phyloP scores from a whole-genome alignment of 2,888 invertebrate genomes.

The Apamea monoglypha region DNA sequence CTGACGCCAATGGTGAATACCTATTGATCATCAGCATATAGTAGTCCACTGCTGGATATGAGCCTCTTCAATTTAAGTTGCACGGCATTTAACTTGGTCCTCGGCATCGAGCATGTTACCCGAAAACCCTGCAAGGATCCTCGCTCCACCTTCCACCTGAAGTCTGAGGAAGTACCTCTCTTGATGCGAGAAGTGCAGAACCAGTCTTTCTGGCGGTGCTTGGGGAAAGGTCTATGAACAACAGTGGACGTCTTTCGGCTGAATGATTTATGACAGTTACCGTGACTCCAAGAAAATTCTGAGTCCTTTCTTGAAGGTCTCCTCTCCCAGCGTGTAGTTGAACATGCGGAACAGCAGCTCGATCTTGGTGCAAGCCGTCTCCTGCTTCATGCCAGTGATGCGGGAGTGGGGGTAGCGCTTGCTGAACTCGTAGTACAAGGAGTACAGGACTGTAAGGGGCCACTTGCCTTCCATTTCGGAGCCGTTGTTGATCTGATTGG shows the following conservation, averaged over 20 bases:
- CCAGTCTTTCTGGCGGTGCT: background rate
- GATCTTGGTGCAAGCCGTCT: slow-evolving; percentile 93
- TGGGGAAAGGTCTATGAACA: background rate
- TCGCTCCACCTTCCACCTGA: background rate
- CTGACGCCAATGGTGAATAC: background rate
- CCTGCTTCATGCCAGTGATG: slow-evolving; percentile 93
- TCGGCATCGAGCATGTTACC: background rate
- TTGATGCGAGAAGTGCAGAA: background rate
- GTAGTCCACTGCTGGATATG: background rate
- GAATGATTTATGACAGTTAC: slow-evolving; percentile 65
- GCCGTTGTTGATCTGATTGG: slow-evolving; percentile 91
- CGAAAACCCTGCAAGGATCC: background rate
- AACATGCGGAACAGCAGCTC: slow-evolving; percentile 97
- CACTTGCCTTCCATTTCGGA: slow-evolving; percentile 94
- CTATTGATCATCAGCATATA: background rate
- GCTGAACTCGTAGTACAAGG: slow-evolving; percentile 95
- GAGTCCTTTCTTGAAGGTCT: slow-evolving; percentile 93
- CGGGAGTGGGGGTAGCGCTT: slow-evolving; percentile 94
- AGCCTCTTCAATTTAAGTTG: background rate
- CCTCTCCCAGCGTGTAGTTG: slow-evolving; percentile 94
- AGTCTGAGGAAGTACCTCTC: background rate
- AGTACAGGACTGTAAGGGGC: slow-evolving; percentile 94
- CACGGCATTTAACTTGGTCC: background rate
- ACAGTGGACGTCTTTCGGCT: background rate
- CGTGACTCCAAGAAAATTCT: slow-evolving; percentile 92